These are phyloP conservation scores for Hydraecia micacea DNA, from an alignment of 2,888 invertebrate species.

Conservation along the genomic window DNA sequence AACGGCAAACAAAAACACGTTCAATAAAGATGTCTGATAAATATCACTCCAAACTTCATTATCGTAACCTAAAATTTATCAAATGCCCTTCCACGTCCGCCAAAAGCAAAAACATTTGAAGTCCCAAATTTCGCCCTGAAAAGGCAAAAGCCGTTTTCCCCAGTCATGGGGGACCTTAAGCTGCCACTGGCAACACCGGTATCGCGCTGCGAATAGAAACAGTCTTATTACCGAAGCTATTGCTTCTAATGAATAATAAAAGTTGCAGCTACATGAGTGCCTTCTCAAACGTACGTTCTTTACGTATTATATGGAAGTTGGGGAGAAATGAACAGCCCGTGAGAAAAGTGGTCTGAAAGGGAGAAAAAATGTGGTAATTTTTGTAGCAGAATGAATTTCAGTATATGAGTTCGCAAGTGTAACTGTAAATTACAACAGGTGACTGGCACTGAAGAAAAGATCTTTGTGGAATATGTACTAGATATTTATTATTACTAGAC, in stretches of 20 bases:
- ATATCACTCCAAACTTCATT: neutral
- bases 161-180: constrained; percentile 16
- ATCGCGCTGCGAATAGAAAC: constrained; percentile 65
- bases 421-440: neutral
- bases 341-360: constrained; percentile 7
- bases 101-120: constrained; percentile 16
- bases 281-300: constrained; percentile 50
- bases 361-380: neutral
- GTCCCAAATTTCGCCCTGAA: constrained; percentile 1
- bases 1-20: too few species aligned
- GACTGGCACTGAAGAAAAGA: neutral
- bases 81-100: neutral
- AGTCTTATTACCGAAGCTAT: constrained; percentile 67
- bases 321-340: constrained; percentile 34
- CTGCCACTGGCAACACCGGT: constrained; percentile 45
- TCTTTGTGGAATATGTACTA: neutral
- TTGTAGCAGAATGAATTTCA: neutral
- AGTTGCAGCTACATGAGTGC: constrained; percentile 62
- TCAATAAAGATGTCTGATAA: neutral
- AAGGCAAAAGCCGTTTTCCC: constrained; percentile 21
- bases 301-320: constrained; percentile 57
- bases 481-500: neutral
- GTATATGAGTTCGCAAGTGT: neutral
- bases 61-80: neutral
- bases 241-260: constrained; percentile 69